Evolutionary conservation across 2,797 vertebrate species (phyloP), one percentile per base, ranked within the genome.

Genomic region (Lates japonicus): DNA sequence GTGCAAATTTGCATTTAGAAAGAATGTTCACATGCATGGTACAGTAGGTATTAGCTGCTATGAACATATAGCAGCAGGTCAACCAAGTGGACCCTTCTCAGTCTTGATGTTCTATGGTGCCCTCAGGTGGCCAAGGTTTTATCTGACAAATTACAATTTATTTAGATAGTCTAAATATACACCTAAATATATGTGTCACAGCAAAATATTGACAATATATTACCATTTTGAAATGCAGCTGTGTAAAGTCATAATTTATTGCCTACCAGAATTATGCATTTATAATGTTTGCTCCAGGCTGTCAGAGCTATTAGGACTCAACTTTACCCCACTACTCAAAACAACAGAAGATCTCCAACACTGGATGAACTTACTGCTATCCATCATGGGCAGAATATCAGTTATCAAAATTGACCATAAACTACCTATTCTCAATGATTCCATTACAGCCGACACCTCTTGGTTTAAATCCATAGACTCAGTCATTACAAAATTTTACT

Each of bases 111-210:
- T 59, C 8, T 20, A 68, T 5, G 63, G 44, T 2, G 55, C 70
- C 73, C 69, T 44, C 66, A 57, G 14, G 65, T 80, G 76, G 64
- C 20, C 54, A 70, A 29, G 31, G 16, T 8, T 6, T 44, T 13
- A 42, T 4, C 37, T 52, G n/a, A 60, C 55, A 78, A 33, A 46
- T 61, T 6, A 31, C 17, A 68, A n/a, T 13, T 4, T 16, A 44
- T 44, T 13, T 39, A 39, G 39, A 9, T 11, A 9, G 7, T 39
- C 39, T n/a, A n/a, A n/a, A n/a, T n/a, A n/a, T n/a, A n/a, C 7
- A 39, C 5, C 39, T 39, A 39, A 39, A 39, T 9, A 39, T 39
- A 2, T 39, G 8, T 10, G 39, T 49, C 48, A 42, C 1, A 13
- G 41, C 41, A 42, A 42, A 3, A 42, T 48, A 20, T n/a, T 49